Percentiles rank a stretch among this genome's conserved stretches.
Conservation (phyloP, 1,140 invertebrate genomes). For the Oedothorax gibbosus region DNA sequence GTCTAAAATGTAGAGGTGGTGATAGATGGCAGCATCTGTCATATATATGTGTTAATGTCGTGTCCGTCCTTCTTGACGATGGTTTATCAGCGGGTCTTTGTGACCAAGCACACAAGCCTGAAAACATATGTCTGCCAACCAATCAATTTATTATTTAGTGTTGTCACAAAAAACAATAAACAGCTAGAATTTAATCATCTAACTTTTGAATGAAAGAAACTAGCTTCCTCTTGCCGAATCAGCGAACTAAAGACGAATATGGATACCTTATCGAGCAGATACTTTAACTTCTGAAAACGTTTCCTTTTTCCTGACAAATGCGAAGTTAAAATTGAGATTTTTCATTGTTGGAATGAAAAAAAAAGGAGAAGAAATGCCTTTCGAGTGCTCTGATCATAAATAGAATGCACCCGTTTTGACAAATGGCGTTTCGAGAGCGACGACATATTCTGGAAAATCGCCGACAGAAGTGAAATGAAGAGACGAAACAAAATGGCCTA, state of each 20-base stretch:
- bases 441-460: conserved; percentile 34
- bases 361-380: not conserved
- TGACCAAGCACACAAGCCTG: no score
- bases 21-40: no score
- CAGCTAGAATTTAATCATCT: not conserved
- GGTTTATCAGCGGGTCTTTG: no score
- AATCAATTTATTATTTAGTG: not conserved
- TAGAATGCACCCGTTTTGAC: conserved; percentile 25
- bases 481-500: conserved; percentile 28
- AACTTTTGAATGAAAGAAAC: conserved; percentile 9
- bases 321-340: conserved; percentile 40
- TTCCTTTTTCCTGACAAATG: conserved; percentile 16
- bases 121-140: no score
- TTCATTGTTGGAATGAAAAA: not conserved
- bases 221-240: not conserved
- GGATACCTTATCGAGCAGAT: not conserved
- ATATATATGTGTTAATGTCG: no score
- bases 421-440: conserved; percentile 29
- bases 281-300: conserved; percentile 11
- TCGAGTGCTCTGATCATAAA: conserved; percentile 21
- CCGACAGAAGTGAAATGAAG: conserved; percentile 9
- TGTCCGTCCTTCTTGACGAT: no score
- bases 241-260: not conserved
- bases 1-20: no score
- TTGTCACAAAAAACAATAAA: not conserved